Evolutionary conservation across 2,113 vertebrate genomes (phyloP), one percentile per base, ranked within the genome.

Genomic region (Casuarius casuarius): DNA sequence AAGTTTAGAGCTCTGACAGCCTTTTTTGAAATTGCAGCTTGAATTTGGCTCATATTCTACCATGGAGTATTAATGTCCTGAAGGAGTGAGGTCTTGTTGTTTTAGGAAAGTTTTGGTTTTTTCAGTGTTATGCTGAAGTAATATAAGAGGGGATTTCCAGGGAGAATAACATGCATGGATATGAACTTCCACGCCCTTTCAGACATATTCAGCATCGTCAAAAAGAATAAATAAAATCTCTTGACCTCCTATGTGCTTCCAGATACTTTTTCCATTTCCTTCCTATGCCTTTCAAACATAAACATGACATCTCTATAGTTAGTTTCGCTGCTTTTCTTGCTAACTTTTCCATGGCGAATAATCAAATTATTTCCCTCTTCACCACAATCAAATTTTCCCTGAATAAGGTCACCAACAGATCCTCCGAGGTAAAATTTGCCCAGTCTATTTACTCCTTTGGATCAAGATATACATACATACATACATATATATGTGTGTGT

Each of bases 261-360:
- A 94, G 58, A 28, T 90, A 87, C n/a, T 75, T 91, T 94, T 76
- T 48, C 19, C 54, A 40, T 82, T 91, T 95, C 77, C 90, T 95
- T 96, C 63, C 72, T 89, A 78, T 38, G 65, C 33, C n/a, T 79
- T 95, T 96, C 61, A 89, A 61, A 86, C 4, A 26, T 90, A 87
- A 90, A 77, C 38, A 29, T 68, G 42, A 21, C 26, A 54, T 29
- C 77, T 82, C 8, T 73, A 23, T 58, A 40, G 38, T 40, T 85
- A 35, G 54, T 67, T 68, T 89, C 88, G 3, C 68, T 71, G 56
- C 46, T 85, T 26, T 88, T 91, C 40, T 66, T 75, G 28, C 19
- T 63, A 51, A 25, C 42, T 85, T 67, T 74, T 83, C 3, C 9
- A 10, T n/a, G 17, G 10, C 46, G 44, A 72, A 20, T 38, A 46